Conservation (phyloP, 2,888 invertebrate species). For the Netelia virgata region DNA sequence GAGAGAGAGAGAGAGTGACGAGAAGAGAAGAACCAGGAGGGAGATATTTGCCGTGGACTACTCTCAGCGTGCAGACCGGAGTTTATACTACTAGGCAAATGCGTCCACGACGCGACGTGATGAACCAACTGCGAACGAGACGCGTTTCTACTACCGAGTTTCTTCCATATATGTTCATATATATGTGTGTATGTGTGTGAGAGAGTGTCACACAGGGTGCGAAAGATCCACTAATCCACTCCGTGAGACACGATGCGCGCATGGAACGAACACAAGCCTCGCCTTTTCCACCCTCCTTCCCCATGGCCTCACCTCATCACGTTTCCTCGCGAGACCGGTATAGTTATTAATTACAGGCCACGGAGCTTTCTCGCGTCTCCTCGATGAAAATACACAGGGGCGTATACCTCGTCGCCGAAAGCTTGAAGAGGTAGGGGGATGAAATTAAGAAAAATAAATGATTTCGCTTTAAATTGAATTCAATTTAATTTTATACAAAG, state of each 20-base stretch:
- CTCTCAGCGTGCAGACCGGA: not conserved
- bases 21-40: not conserved
- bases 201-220: conserved; percentile 32
- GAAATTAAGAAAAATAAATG: not conserved
- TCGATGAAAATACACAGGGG: conserved; percentile 28
- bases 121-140: conserved; percentile 17
- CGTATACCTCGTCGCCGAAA: not conserved
- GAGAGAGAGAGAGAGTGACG: conserved; percentile 7
- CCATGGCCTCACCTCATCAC: conserved; percentile 16
- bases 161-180: not conserved
- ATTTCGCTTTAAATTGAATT: not conserved
- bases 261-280: not conserved
- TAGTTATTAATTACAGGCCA: conserved; percentile 55
- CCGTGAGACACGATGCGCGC: not conserved
- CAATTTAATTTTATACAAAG: not conserved
- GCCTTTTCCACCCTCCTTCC: conserved; percentile 16
- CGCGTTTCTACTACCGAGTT: not conserved
- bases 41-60: not conserved
- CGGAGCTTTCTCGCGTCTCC: conserved; percentile 14
- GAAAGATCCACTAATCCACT: conserved; percentile 57
- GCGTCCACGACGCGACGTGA: conserved; percentile 58
- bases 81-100: conserved; percentile 22
- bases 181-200: not conserved
- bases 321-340: conserved; percentile 21
- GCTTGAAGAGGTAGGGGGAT: too few species aligned